Base-by-base conservation (phyloP, 2,113 vertebrate species). In the Motacilla tschutschensis region DNA sequence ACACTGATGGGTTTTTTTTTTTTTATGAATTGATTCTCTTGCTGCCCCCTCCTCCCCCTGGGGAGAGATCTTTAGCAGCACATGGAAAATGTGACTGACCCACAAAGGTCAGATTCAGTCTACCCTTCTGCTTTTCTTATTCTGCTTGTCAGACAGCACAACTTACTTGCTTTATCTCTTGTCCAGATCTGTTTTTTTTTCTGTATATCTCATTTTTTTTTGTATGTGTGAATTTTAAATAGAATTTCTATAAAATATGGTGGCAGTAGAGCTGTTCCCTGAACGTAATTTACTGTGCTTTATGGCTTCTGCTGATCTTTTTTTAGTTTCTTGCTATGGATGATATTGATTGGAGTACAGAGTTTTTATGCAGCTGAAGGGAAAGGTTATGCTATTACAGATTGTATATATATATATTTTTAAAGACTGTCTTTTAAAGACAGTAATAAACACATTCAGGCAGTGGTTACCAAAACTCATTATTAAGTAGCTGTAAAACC, bases 61-160 rank as follows among this genome's bases (percentile, higher is more conserved):
- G 79, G 57, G 33, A 58, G 54, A 40, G 74, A 55, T 66, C 29
- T 88, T 93, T 92, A 90, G 70, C 70, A 83, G 88, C 14, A 19
- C 94, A 79, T 36, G 91, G 97, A 95, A 93, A 95, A 93, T 95
- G 88, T 94, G 95, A 85, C 85, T 87, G 89, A 95, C 93, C 95
- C 67, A 58, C 57, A 94, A 93, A 96, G 95, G 94, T 95, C 96
- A 87, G 76, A 26, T 73, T 53, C 41, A 20, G 25, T 43, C 75
- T 51, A 12, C 63, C 43, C 33, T 51, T 88, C 41, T 50, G 72
- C 57, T 80, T 85, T 71, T 21, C 31, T 90, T 79, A 84, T 60
- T 50, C 44, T 0, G 2, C 63, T 48, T 60, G 60, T 77, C 60
- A 44, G 63, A 51, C 63, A 71, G 51, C 9, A 1, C 63, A 48